Conservation (phyloP, 30 jellyfish, hydroid and myxozoan species). For the Calvadosia cruxmelitensis region DNA sequence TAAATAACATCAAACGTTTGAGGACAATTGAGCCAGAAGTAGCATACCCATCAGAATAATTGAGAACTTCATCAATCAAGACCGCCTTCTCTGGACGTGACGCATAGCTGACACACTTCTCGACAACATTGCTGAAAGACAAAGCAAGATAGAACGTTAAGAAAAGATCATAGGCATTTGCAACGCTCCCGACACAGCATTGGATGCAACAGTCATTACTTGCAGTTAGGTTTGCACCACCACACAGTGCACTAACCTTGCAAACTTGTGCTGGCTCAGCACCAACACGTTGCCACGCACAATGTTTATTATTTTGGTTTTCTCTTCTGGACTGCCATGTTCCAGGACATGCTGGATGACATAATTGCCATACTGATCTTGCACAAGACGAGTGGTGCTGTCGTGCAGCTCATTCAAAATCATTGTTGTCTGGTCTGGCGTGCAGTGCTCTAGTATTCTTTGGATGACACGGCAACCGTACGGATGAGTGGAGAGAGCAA, state of each 20-base stretch:
- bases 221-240: no score
- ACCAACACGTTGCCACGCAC: conserved; percentile 87
- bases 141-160: neutral
- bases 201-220: no score
- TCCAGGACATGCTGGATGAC: conserved; percentile 98
- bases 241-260: conserved; percentile 41
- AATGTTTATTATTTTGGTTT: conserved; percentile 42
- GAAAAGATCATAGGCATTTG: neutral
- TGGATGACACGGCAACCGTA: conserved; percentile 99
- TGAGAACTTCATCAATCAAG: conserved; percentile 84
- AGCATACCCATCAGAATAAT: conserved; percentile 79
- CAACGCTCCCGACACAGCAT: no score
- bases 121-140: conserved; percentile 86
- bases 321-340: conserved; percentile 96
- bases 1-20: no score
- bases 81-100: conserved; percentile 71
- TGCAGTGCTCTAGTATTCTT: conserved; percentile 95
- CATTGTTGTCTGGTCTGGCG: conserved; percentile 84
- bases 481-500: conserved; percentile 97
- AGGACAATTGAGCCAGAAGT: no score
- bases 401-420: conserved; percentile 87
- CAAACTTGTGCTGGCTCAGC: conserved; percentile 98
- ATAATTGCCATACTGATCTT: conserved; percentile 98
- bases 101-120: conserved; percentile 92
- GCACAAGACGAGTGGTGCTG: conserved; percentile 85